These are phyloP conservation scores for Chaenodraco wilsoni DNA, from an alignment of 2,797 vertebrate genomes.

Conservation along the genomic window DNA sequence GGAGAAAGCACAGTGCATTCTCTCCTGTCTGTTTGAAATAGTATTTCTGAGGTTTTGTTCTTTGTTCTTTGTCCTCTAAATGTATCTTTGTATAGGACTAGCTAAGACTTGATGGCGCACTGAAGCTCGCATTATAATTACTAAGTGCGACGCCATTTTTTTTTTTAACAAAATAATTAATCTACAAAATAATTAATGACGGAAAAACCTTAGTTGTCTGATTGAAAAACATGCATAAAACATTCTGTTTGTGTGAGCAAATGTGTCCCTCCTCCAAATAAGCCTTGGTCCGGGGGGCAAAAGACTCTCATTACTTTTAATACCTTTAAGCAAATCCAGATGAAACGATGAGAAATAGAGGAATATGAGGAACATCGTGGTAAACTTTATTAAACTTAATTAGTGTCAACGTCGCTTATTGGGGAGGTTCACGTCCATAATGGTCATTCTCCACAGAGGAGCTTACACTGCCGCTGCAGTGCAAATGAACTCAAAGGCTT, in stretches of 20 bases:
- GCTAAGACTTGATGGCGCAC: constrained; percentile 27
- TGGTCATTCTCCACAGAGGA: constrained; percentile 79
- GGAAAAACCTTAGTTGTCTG: constrained; percentile 66
- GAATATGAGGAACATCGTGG: constrained; percentile 70
- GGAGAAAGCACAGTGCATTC: constrained; percentile 9
- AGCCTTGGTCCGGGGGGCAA: constrained; percentile 77
- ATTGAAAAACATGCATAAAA: constrained; percentile 83
- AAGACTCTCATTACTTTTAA: constrained; percentile 86
- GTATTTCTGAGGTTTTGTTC: constrained; percentile 11
- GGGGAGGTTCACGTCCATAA: constrained; percentile 76
- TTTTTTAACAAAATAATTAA: constrained; percentile 72
- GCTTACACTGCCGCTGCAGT: constrained; percentile 50
- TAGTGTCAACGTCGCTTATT: constrained; percentile 84
- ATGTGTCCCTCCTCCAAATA: constrained; percentile 81
- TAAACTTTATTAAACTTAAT: constrained; percentile 88
- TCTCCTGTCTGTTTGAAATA: neutral
- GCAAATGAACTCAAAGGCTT: constrained; percentile 84
- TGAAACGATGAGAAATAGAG: constrained; percentile 81
- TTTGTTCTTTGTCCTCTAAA: constrained; percentile 41
- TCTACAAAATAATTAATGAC: constrained; percentile 83
- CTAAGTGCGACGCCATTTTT: constrained; percentile 55
- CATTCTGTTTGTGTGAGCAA: constrained; percentile 71
- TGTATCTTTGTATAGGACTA: constrained; percentile 29
- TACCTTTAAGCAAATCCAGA: constrained; percentile 84
- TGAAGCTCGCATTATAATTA: constrained; percentile 61